Conservation (phyloP, 1,140 invertebrate genomes). For the Megathymus violae region DNA sequence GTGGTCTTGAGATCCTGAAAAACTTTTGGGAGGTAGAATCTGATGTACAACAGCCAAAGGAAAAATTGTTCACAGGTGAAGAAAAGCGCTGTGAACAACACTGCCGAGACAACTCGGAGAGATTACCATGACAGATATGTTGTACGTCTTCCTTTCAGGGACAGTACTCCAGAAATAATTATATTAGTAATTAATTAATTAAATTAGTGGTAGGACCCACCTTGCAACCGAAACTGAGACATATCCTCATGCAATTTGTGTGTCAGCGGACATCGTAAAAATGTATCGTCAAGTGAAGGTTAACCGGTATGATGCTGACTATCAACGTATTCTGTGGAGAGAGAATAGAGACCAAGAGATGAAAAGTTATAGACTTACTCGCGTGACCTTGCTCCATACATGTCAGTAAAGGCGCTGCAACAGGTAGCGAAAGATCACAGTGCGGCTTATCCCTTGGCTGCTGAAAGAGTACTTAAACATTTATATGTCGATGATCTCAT, state of each 20-base stretch:
- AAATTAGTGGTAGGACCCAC: slow-evolving; percentile 19
- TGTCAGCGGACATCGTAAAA: slow-evolving; percentile 33
- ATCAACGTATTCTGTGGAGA: slow-evolving; percentile 41
- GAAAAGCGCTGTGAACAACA: slow-evolving; percentile 18
- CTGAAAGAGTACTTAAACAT: slow-evolving; percentile 22
- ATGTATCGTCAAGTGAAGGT: slow-evolving; percentile 28
- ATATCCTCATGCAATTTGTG: slow-evolving; percentile 22
- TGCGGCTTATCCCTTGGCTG: slow-evolving; percentile 24
- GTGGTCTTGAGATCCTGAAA: background rate
- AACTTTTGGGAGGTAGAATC: slow-evolving; percentile 22
- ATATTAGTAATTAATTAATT: too few relatives aligned
- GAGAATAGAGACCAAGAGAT: slow-evolving; percentile 15
- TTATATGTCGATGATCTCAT: slow-evolving; percentile 38
- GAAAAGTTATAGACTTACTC: slow-evolving; percentile 21
- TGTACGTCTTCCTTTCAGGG: slow-evolving; percentile 35
- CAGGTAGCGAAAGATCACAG: slow-evolving; percentile 36
- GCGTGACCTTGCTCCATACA: slow-evolving; percentile 41
- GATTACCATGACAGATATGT: slow-evolving; percentile 18
- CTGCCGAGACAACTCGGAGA: slow-evolving; percentile 10
- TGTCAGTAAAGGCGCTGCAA: slow-evolving; percentile 35
- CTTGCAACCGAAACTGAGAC: slow-evolving; percentile 11
- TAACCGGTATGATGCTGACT: slow-evolving; percentile 26
- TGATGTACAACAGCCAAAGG: slow-evolving; percentile 5
- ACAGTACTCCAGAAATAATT: slow-evolving; percentile 13
- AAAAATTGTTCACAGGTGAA: slow-evolving; percentile 19